Percentiles rank a stretch among this genome's conserved stretches.
Conservation (phyloP, 2,113 vertebrate species). For the Sinocyclocheilus rhinocerous region DNA sequence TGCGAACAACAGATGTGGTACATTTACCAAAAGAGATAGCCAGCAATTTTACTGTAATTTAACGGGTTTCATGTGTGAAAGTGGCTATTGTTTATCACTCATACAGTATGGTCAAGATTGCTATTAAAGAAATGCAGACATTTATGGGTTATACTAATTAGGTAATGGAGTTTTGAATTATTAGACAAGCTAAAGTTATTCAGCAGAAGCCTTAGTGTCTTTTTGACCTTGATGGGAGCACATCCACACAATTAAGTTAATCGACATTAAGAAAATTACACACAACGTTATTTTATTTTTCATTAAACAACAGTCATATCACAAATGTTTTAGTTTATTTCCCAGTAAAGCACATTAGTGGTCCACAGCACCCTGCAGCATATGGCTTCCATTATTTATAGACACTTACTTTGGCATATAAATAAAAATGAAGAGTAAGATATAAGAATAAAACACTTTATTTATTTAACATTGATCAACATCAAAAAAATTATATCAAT, state of each 20-base stretch:
- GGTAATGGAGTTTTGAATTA: background rate
- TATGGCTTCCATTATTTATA: background rate
- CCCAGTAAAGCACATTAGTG: background rate
- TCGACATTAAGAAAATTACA: background rate
- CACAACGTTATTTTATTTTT: background rate
- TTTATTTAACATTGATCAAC: slow-evolving; percentile 73
- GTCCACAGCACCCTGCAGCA: background rate
- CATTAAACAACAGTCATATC: background rate
- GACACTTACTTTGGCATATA: slow-evolving; percentile 53
- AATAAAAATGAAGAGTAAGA: slow-evolving; percentile 53
- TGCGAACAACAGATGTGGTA: background rate
- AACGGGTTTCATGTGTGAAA: background rate
- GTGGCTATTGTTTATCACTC: background rate
- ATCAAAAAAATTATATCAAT: slow-evolving; percentile 64
- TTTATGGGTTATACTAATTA: background rate
- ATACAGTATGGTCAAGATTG: background rate
- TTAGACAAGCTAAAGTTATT: background rate
- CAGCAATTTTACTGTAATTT: slow-evolving; percentile 5
- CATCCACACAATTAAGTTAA: background rate
- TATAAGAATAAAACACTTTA: slow-evolving; percentile 70
- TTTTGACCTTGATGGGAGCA: background rate
- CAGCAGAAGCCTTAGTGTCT: background rate
- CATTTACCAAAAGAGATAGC: background rate
- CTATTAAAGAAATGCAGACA: background rate
- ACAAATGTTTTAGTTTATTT: slow-evolving; percentile 1